Percentiles rank a stretch among this genome's conserved stretches.
Evolutionary conservation across 2,888 invertebrate species (phyloP).

Genomic region (Eurytoma adleriae): DNA sequence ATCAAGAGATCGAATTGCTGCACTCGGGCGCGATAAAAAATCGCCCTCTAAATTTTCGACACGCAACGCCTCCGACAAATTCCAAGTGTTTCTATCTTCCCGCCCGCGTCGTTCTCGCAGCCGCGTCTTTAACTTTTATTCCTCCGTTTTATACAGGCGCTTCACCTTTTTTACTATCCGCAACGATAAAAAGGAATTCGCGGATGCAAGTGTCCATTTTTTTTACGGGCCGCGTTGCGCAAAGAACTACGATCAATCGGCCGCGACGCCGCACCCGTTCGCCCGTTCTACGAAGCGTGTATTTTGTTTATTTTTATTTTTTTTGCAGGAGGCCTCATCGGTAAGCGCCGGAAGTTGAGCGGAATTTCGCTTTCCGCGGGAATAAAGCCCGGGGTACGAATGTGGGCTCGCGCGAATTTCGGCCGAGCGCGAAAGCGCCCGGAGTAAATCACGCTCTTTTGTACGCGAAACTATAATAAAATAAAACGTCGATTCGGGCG

Average conservation of each 20-base stretch:
- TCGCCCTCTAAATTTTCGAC: constrained; percentile 10
- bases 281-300: not conserved
- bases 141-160: no score
- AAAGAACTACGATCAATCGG: not conserved
- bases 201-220: not conserved
- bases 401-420: constrained; percentile 19
- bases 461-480: constrained; percentile 11
- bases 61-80: not conserved
- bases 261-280: not conserved
- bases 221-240: not conserved
- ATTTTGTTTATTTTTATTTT: not conserved
- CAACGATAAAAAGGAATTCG: not conserved
- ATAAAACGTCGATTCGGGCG: constrained; percentile 6
- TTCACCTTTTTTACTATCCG: constrained; percentile 6
- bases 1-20: not conserved
- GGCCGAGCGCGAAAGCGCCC: constrained; percentile 14
- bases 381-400: not conserved
- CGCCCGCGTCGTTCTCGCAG: not conserved
- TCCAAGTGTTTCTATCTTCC: not conserved
- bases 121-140: no score
- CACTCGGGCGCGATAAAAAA: constrained; percentile 13
- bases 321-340: not conserved
- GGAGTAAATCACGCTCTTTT: constrained; percentile 42
- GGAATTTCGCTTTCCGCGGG: constrained; percentile 15
- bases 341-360: constrained; percentile 2